phyloP scores from a whole-genome alignment of 2,113 vertebrate genomes.

The Gambusia holbrooki region DNA sequence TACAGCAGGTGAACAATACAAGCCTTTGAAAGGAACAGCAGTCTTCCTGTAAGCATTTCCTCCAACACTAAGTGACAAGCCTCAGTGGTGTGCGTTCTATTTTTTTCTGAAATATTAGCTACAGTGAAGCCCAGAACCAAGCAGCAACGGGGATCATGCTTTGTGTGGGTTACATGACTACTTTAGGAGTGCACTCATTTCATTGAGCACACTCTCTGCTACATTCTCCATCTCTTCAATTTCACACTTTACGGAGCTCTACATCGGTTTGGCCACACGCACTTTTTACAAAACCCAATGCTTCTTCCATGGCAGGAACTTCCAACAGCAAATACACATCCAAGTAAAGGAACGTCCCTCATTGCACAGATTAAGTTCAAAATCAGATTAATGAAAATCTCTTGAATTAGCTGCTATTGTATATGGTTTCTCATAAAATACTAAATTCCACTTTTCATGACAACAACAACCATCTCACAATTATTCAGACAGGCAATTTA shows the following conservation, averaged over 20 bases:
- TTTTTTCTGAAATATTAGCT: background rate
- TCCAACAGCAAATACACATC: slow-evolving; percentile 31
- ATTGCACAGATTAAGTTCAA: too few species aligned
- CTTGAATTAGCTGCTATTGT: too few species aligned
- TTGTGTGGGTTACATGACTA: slow-evolving; percentile 16
- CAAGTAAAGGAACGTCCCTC: background rate
- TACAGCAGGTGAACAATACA: slow-evolving; percentile 57
- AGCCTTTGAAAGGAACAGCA: slow-evolving; percentile 34
- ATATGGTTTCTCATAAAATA: background rate
- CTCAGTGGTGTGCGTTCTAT: background rate
- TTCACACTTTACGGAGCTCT: slow-evolving; percentile 63
- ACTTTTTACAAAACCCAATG: slow-evolving; percentile 23
- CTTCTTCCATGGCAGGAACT: slow-evolving; percentile 22
- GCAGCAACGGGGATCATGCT: slow-evolving; percentile 32
- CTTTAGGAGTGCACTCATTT: slow-evolving; percentile 36
- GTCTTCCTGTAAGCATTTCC: background rate
- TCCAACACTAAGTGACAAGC: slow-evolving; percentile 7
- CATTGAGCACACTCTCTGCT: slow-evolving; percentile 15
- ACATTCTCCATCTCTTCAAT: slow-evolving; percentile 55
- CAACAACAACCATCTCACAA: background rate
- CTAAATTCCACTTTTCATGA: background rate
- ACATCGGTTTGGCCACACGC: slow-evolving; percentile 39
- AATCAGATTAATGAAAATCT: too few species aligned
- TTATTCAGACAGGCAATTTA: too few species aligned
- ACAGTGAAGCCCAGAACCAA: background rate